Conservation (phyloP, 2,797 vertebrate genomes). For the Florisuga fusca region DNA sequence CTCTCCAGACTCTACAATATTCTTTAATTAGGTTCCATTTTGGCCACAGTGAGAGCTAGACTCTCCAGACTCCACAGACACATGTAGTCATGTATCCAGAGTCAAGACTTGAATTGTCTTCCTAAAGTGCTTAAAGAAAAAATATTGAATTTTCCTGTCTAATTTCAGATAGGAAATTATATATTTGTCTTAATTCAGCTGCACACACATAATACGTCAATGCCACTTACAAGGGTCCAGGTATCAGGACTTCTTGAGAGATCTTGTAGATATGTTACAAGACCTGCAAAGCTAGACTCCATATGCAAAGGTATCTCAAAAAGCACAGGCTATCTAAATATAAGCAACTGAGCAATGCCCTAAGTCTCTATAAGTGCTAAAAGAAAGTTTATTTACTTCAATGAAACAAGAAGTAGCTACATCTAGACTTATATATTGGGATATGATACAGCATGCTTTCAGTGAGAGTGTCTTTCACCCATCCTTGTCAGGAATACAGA, state of each 20-base stretch:
- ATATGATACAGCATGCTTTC: background rate
- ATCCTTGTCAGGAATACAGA: background rate
- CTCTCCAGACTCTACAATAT: background rate
- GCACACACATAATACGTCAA: background rate
- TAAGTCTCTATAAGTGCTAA: background rate
- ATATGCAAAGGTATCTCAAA: background rate
- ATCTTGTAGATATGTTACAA: background rate
- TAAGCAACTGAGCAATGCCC: background rate
- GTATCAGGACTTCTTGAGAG: background rate
- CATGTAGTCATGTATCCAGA: background rate
- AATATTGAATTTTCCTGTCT: background rate
- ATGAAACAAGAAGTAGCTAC: background rate
- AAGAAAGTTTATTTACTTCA: background rate
- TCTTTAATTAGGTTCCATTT: background rate
- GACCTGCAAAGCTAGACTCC: background rate
- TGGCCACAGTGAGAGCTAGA: background rate
- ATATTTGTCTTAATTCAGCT: background rate
- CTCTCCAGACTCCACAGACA: background rate
- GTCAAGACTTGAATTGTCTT: rapidly evolving
- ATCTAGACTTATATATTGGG: background rate
- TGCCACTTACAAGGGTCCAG: background rate
- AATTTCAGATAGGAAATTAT: background rate
- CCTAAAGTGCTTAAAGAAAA: background rate
- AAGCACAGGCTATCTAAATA: background rate
- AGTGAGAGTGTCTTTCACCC: background rate